These are phyloP conservation scores for Periophthalmodon schlosseri DNA, from an alignment of 2,113 vertebrate genomes.

Conservation along the genomic window DNA sequence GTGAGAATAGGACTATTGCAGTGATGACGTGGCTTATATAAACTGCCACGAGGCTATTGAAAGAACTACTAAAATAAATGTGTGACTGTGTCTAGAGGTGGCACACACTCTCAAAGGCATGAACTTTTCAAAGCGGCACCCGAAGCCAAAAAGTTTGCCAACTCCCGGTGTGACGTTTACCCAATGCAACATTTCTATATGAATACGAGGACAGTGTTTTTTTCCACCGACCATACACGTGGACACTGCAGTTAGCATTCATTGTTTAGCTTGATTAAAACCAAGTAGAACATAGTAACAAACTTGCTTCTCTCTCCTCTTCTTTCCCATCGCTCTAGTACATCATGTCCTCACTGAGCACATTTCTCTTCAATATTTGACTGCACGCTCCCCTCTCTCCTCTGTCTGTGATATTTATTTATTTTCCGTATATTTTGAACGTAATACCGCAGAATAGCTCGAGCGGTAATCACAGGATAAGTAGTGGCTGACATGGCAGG, in stretches of 20 bases:
- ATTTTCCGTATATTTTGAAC: constrained; percentile 70
- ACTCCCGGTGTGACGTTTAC: background rate
- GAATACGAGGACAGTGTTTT: too few species aligned
- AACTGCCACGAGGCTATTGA: background rate
- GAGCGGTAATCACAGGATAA: constrained; percentile 80
- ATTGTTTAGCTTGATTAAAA: background rate
- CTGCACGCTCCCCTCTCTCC: constrained; percentile 30
- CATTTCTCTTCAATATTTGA: constrained; percentile 69
- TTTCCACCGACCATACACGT: background rate
- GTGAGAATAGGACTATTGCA: too few species aligned
- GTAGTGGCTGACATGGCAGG: constrained; percentile 78
- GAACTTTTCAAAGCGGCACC: background rate
- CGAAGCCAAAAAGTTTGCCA: background rate
- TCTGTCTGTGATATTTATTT: constrained; percentile 69
- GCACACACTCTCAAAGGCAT: background rate
- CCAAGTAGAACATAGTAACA: background rate
- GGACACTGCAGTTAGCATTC: background rate
- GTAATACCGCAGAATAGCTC: constrained; percentile 76
- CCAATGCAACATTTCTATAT: background rate
- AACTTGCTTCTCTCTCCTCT: constrained; percentile 36
- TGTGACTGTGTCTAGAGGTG: background rate
- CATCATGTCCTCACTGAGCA: constrained; percentile 59
- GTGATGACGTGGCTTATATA: background rate
- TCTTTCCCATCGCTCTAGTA: constrained; percentile 68
- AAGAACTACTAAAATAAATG: background rate